Percentiles rank a stretch among this genome's conserved stretches.
Evolutionary conservation across 2,797 vertebrate species (phyloP).

Genomic region (Enteromius mattozi): DNA sequence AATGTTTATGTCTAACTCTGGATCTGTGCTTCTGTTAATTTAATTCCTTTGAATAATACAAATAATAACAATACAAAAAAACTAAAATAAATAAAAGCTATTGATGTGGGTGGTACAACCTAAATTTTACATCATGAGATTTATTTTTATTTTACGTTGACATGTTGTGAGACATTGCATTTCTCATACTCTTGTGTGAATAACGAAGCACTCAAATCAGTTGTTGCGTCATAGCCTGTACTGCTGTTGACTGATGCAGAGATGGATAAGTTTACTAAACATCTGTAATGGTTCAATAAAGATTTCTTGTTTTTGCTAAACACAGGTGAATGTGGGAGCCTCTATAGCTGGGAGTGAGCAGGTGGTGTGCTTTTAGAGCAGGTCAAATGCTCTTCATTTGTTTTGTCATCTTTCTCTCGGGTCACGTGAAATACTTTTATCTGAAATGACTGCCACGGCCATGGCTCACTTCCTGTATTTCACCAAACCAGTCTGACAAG

Average conservation of each 20-base stretch:
- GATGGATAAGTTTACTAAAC: slow-evolving; percentile 68
- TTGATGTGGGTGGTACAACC: background rate
- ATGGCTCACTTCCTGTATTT: slow-evolving; percentile 62
- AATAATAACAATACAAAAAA: no score
- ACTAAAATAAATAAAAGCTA: background rate
- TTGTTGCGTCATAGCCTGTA: background rate
- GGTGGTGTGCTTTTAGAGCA: slow-evolving; percentile 7
- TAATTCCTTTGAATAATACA: background rate
- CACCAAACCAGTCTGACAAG: slow-evolving; percentile 70
- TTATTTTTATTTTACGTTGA: background rate
- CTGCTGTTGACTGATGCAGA: slow-evolving; percentile 49
- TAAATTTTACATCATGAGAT: background rate
- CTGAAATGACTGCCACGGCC: slow-evolving; percentile 60
- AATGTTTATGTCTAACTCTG: background rate
- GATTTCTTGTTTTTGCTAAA: slow-evolving; percentile 62
- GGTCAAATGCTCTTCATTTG: background rate
- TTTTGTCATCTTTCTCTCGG: slow-evolving; percentile 45
- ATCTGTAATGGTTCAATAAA: slow-evolving; percentile 44
- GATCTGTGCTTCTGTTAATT: background rate
- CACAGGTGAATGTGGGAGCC: slow-evolving; percentile 59
- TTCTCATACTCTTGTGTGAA: background rate
- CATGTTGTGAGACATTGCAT: background rate
- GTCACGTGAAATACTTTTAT: slow-evolving; percentile 58
- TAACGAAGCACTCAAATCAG: background rate
- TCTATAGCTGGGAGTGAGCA: slow-evolving; percentile 49